A percentile compares a stretch with the other conserved stretches of the same genome.
Conservation (phyloP, 2,113 vertebrate genomes). For the Quiscalus mexicanus region DNA sequence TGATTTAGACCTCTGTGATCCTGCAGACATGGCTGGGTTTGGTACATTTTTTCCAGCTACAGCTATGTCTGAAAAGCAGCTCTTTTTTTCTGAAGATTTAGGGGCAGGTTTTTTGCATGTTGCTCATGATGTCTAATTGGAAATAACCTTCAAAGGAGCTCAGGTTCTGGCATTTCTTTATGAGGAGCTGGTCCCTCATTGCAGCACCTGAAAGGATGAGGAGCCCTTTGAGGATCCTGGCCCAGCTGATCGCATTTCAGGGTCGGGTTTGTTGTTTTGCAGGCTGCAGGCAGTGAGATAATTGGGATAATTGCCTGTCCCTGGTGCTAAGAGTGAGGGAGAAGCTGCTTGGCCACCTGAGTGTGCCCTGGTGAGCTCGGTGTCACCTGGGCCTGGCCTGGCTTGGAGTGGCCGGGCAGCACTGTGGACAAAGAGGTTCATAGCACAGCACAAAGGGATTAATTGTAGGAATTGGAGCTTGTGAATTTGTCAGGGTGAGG, state of each 20-base stretch:
- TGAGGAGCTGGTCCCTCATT: not conserved
- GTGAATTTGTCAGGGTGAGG: not conserved
- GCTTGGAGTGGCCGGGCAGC: not conserved
- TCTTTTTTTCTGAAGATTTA: not conserved
- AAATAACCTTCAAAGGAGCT: not conserved
- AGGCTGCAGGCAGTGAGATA: not conserved
- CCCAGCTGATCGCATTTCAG: not conserved
- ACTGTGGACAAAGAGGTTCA: fast-evolving
- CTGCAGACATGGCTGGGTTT: not conserved
- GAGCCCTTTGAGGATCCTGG: not conserved
- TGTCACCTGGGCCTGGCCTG: not conserved
- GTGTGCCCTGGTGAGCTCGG: fast-evolving
- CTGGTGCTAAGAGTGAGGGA: not conserved
- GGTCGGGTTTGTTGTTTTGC: not conserved
- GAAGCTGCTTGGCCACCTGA: not conserved
- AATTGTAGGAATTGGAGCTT: not conserved
- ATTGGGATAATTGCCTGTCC: slow-evolving; percentile 24
- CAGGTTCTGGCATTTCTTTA: not conserved
- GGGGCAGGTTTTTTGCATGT: not conserved
- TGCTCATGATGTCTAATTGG: not conserved
- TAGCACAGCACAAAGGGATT: fast-evolving
- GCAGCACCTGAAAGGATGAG: not conserved
- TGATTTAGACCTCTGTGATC: not conserved
- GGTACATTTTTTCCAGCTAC: not conserved
- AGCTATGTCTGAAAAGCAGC: not conserved